Evolutionary conservation across 1,140 invertebrate species (phyloP).

Genomic region (Caenorhabditis inopinata): DNA sequence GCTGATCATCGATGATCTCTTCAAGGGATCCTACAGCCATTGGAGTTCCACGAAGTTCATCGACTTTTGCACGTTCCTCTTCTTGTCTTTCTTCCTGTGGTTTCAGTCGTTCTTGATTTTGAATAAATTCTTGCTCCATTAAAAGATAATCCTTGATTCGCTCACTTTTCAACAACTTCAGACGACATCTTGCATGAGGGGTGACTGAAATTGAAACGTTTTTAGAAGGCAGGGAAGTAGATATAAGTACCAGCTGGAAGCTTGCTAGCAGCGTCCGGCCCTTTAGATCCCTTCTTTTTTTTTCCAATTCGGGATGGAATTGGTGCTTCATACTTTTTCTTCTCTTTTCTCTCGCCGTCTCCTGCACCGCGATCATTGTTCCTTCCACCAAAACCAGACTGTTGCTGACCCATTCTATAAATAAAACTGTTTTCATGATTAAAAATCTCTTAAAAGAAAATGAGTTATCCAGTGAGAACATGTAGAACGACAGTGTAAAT

Average conservation of each 20-base stretch:
- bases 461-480: not conserved
- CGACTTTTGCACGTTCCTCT: constrained; percentile 89
- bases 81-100: constrained; percentile 99
- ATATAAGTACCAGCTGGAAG: constrained; percentile 76
- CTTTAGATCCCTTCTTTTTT: constrained; percentile 91
- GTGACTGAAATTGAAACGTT: constrained; percentile 74
- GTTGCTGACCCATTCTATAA: constrained; percentile 47
- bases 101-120: constrained; percentile 94
- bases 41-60: constrained; percentile 95
- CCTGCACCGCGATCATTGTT: constrained; percentile 59
- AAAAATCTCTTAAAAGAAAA: not conserved
- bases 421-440: not conserved
- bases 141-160: constrained; percentile 97
- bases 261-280: constrained; percentile 95
- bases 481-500: not conserved
- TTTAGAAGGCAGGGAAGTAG: not conserved
- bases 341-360: constrained; percentile 76
- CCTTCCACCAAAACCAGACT: constrained; percentile 48
- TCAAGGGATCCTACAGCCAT: constrained; percentile 99
- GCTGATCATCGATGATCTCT: constrained; percentile 99
- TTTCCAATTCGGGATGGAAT: constrained; percentile 97
- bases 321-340: constrained; percentile 98
- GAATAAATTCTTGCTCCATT: constrained; percentile 99
- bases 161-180: constrained; percentile 92
- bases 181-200: constrained; percentile 90